These are phyloP conservation scores for Hipposideros larvatus DNA, from an alignment of 2,797 vertebrate genomes.

Conservation along the genomic window DNA sequence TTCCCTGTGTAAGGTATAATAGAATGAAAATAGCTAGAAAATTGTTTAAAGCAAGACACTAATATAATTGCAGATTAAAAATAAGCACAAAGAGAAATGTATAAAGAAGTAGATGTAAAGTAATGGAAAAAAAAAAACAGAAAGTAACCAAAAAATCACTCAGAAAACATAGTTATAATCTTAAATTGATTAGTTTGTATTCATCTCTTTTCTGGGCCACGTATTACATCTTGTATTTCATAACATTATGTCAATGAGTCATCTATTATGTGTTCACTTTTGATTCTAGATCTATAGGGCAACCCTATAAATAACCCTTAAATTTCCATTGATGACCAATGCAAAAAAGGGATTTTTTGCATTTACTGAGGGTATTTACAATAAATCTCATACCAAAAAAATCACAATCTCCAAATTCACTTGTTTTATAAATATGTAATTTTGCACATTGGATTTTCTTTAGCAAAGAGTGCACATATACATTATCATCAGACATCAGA, in stretches of 20 bases:
- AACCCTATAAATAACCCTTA: background rate
- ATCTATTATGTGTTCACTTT: background rate
- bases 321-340: background rate
- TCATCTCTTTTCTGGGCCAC: background rate
- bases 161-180: background rate
- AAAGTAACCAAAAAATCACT: background rate
- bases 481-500: background rate
- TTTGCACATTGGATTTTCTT: background rate
- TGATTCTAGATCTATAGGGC: background rate
- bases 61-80: background rate
- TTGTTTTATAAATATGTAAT: background rate
- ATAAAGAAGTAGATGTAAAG: background rate
- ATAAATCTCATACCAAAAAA: background rate
- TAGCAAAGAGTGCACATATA: background rate
- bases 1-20: background rate
- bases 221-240: background rate
- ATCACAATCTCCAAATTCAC: background rate
- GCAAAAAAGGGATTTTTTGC: background rate
- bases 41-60: background rate
- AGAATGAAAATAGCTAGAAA: background rate
- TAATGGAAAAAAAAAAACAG: background rate
- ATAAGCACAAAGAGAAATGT: background rate
- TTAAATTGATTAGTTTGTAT: background rate
- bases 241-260: background rate
- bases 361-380: background rate